Evolutionary conservation across 2,113 vertebrate genomes (phyloP).

Genomic region (Galemys pyrenaicus): DNA sequence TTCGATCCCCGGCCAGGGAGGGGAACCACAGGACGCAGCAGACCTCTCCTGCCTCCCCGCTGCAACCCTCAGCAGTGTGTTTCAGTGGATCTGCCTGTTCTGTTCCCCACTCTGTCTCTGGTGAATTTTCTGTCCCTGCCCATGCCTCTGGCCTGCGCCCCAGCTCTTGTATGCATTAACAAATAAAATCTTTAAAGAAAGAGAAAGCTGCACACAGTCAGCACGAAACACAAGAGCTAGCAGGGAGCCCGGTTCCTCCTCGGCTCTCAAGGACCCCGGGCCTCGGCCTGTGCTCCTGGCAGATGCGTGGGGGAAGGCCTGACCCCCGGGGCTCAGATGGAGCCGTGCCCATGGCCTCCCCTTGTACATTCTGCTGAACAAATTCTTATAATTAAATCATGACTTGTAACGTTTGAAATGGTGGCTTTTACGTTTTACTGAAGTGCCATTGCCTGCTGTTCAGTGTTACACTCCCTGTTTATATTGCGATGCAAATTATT

Average conservation of each 20-base stretch:
- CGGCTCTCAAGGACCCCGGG: neutral
- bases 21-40: too few relatives aligned
- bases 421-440: conserved; percentile 71
- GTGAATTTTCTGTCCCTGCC: too few relatives aligned
- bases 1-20: too few relatives aligned
- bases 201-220: fast-evolving
- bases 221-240: neutral
- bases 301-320: neutral
- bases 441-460: conserved; percentile 77
- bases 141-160: too few relatives aligned
- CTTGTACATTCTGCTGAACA: conserved; percentile 62
- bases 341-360: conserved; percentile 12
- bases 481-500: conserved; percentile 89
- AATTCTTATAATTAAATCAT: conserved; percentile 88
- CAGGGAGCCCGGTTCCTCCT: neutral
- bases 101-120: too few relatives aligned
- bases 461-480: conserved; percentile 81
- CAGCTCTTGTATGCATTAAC: too few relatives aligned
- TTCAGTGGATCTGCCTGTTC: too few relatives aligned
- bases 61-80: too few relatives aligned
- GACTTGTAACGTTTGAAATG: conserved; percentile 84
- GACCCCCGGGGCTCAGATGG: neutral
- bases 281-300: neutral
- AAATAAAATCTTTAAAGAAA: too few relatives aligned
- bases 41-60: too few relatives aligned